These are phyloP conservation scores for Thyatira batis DNA, from an alignment of 2,888 invertebrate species.

Conservation along the genomic window DNA sequence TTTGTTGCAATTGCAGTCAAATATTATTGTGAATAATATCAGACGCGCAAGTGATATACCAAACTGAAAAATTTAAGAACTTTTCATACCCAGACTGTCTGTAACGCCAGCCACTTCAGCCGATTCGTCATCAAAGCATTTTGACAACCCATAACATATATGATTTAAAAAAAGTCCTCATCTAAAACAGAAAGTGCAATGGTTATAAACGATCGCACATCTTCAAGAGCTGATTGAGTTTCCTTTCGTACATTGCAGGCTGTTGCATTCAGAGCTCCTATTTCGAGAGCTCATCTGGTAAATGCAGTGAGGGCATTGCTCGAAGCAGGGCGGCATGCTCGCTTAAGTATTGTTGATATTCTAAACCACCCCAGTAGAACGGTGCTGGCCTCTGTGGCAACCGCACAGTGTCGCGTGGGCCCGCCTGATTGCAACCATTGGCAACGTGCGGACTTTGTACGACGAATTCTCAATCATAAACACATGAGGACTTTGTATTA, in stretches of 20 bases:
- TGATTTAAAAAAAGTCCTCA: no score
- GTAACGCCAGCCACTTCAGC: no score
- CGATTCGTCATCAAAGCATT: not conserved
- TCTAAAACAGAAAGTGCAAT: not conserved
- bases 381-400: slow-evolving; percentile 56
- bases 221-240: slow-evolving; percentile 53
- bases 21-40: not conserved
- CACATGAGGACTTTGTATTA: no score
- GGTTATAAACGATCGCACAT: slow-evolving; percentile 27
- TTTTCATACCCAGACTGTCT: no score
- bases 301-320: slow-evolving; percentile 60
- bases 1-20: not conserved
- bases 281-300: slow-evolving; percentile 72
- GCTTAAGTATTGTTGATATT: slow-evolving; percentile 75
- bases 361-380: slow-evolving; percentile 64
- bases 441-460: slow-evolving; percentile 38
- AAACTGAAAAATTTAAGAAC: no score
- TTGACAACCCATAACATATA: no score
- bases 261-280: slow-evolving; percentile 56
- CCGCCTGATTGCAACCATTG: slow-evolving; percentile 67
- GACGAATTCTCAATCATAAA: slow-evolving; percentile 38
- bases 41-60: no score
- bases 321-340: slow-evolving; percentile 51
- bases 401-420: slow-evolving; percentile 69
- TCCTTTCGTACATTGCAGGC: slow-evolving; percentile 46